Evolutionary conservation across 2,113 vertebrate genomes (phyloP).

Genomic region (Columba livia): DNA sequence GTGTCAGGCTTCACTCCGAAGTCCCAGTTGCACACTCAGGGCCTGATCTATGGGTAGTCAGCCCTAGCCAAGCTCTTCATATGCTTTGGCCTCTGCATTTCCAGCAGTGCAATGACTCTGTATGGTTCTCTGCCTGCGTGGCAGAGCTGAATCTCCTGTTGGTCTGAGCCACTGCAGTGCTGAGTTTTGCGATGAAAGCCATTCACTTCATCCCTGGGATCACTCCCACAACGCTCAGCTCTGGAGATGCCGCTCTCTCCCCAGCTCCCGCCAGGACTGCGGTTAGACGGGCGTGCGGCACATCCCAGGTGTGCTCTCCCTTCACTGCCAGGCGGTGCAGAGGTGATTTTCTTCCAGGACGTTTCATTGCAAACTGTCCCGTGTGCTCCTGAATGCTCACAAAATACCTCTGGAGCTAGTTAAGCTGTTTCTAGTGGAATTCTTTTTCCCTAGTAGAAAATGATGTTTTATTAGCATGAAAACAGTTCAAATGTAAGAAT

Average conservation of each 20-base stretch:
- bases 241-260: accelerated
- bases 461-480: background rate
- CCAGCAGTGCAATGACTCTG: accelerated
- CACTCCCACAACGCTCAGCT: background rate
- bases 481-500: background rate
- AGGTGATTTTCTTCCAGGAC: background rate
- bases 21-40: background rate
- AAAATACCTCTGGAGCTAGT: background rate
- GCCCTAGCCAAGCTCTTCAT: background rate
- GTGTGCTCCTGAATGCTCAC: background rate
- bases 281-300: background rate
- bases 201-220: background rate
- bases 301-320: background rate
- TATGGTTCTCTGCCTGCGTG: background rate
- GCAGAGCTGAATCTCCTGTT: background rate
- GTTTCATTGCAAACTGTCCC: constrained; percentile 5
- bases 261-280: background rate
- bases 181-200: background rate
- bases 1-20: background rate
- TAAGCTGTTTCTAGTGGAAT: background rate
- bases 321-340: background rate
- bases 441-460: background rate
- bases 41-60: background rate
- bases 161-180: background rate
- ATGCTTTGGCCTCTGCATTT: background rate